Conservation (phyloP, 1,140 invertebrate species). For the Prorops nasuta region DNA sequence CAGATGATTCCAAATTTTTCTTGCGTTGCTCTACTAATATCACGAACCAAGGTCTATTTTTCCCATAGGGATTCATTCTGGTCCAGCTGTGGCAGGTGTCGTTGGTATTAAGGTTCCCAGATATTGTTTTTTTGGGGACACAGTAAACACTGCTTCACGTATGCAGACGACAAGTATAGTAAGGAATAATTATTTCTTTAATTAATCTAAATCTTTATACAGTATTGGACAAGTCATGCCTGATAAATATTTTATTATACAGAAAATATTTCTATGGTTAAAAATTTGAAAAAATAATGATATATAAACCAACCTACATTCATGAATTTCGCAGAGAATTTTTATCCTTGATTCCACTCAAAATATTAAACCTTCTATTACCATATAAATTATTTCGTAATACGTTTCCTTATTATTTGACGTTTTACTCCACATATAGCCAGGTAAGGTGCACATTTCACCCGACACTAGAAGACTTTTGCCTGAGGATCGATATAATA, state of each 20-base stretch:
- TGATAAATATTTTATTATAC: too few relatives aligned
- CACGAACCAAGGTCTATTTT: not conserved
- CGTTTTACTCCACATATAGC: conserved; percentile 50
- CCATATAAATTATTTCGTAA: too few relatives aligned
- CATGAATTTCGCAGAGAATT: too few relatives aligned
- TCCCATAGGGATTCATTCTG: conserved; percentile 65
- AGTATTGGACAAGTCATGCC: too few relatives aligned
- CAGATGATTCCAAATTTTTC: too few relatives aligned
- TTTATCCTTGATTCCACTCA: too few relatives aligned
- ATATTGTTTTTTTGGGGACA: conserved; percentile 85
- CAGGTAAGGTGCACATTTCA: conserved; percentile 76
- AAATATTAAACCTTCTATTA: too few relatives aligned
- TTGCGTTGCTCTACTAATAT: not conserved
- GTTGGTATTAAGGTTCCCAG: conserved; percentile 73
- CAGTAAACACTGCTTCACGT: conserved; percentile 81
- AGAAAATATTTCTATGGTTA: too few relatives aligned
- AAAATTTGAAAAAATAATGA: too few relatives aligned
- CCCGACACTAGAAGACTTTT: conserved; percentile 64
- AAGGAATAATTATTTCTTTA: conserved; percentile 15
- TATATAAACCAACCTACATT: too few relatives aligned
- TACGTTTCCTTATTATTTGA: too few relatives aligned
- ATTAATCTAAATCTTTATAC: not conserved
- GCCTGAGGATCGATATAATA: conserved; percentile 60
- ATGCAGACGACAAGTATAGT: conserved; percentile 81
- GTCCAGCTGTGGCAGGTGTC: conserved; percentile 80